Percentiles rank a stretch among this genome's conserved stretches.
phyloP scores from a whole-genome alignment of 2,797 vertebrate species.

The Thunnus albacares region DNA sequence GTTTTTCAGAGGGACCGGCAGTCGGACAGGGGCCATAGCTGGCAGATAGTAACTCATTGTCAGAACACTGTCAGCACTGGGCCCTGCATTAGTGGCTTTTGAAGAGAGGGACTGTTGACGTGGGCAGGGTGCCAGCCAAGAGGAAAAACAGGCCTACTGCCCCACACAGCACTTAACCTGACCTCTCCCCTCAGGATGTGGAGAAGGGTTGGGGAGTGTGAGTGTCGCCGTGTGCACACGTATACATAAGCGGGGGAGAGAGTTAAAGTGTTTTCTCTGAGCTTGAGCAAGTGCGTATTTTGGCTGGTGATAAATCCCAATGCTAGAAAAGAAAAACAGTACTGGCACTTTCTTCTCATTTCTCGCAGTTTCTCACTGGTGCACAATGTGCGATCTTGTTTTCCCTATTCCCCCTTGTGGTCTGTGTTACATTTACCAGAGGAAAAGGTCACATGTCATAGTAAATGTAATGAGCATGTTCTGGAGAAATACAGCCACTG shows the following conservation, averaged over 20 bases:
- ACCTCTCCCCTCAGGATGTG: conserved; percentile 75
- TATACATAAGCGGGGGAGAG: neutral
- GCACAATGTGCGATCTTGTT: conserved; percentile 57
- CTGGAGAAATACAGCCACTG: conserved; percentile 58
- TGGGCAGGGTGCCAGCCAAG: conserved; percentile 78
- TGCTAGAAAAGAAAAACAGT: conserved; percentile 62
- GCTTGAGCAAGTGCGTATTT: conserved; percentile 49
- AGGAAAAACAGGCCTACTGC: conserved; percentile 69
- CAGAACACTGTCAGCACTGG: conserved; percentile 74
- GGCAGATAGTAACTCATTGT: conserved; percentile 82
- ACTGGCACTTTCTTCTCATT: conserved; percentile 44
- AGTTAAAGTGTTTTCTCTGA: conserved; percentile 48
- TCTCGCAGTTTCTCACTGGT: conserved; percentile 44
- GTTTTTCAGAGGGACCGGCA: conserved; percentile 78
- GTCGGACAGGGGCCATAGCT: conserved; percentile 63
- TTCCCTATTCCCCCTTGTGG: conserved; percentile 35
- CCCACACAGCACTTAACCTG: conserved; percentile 69
- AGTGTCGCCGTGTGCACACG: conserved; percentile 15
- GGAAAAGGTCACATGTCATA: conserved; percentile 78
- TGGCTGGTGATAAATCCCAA: conserved; percentile 64
- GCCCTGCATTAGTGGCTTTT: conserved; percentile 72
- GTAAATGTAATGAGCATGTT: conserved; percentile 71
- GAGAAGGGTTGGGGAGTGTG: conserved; percentile 43
- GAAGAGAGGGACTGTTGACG: conserved; percentile 79
- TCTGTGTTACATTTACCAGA: conserved; percentile 74